Evolutionary conservation across 2,888 invertebrate genomes (phyloP).

Genomic region (Stenchaetothrips biformis): DNA sequence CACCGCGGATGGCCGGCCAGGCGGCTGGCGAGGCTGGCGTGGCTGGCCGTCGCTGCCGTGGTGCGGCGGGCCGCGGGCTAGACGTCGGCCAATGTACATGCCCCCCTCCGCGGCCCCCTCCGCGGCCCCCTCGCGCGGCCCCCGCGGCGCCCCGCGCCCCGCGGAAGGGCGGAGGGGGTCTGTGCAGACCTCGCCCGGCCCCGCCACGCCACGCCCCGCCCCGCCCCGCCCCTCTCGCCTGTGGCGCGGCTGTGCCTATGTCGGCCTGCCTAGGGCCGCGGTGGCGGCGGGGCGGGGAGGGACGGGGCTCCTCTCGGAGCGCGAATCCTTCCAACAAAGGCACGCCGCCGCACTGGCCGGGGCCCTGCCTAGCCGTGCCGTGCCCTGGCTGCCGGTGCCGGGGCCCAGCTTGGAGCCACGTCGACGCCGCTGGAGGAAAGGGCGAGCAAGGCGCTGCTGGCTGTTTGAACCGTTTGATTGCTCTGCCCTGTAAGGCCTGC

Average conservation of each 20-base stretch:
- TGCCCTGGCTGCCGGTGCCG: neutral
- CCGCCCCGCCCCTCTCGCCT: neutral
- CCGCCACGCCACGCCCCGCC: neutral
- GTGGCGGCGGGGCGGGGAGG: neutral
- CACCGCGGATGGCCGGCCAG: neutral
- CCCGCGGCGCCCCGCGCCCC: too few species aligned
- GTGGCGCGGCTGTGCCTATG: neutral
- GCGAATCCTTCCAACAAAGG: neutral
- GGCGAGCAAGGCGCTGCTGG: neutral
- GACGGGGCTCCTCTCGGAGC: neutral
- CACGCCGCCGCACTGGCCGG: neutral
- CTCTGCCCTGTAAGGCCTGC: neutral
- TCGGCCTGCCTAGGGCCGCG: neutral
- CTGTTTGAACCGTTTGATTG: neutral
- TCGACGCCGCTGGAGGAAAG: neutral
- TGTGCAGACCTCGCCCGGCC: neutral
- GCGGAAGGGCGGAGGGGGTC: neutral
- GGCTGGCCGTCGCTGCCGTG: neutral
- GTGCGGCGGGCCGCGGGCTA: neutral
- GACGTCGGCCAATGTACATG: neutral
- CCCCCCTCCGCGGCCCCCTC: neutral
- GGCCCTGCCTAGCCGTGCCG: neutral
- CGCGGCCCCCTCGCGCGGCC: too few species aligned
- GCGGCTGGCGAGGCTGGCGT: neutral
- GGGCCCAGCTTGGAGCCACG: neutral